Evolutionary conservation across 2,797 vertebrate genomes (phyloP).

Genomic region (Serranus cabrilla): DNA sequence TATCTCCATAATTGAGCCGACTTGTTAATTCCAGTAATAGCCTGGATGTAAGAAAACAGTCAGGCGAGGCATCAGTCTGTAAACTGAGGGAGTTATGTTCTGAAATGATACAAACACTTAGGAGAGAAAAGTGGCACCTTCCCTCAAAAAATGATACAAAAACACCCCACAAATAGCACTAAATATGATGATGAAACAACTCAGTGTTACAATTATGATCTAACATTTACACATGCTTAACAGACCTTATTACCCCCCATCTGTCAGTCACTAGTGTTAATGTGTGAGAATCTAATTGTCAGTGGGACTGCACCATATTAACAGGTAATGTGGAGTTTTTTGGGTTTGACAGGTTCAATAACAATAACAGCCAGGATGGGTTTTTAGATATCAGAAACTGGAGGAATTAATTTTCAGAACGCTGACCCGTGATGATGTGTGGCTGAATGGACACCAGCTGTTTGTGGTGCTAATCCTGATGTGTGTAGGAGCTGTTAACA

Average conservation of each 20-base stretch:
- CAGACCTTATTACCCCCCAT: background rate
- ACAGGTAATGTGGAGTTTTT: background rate
- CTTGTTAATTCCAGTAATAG: background rate
- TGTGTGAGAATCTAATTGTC: slow-evolving; percentile 9
- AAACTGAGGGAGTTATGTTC: background rate
- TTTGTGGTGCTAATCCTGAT: slow-evolving; percentile 26
- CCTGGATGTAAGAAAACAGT: background rate
- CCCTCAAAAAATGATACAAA: background rate
- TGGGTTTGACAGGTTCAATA: background rate
- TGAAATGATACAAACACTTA: background rate
- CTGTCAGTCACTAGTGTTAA: background rate
- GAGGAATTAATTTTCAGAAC: slow-evolving; percentile 24
- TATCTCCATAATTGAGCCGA: background rate
- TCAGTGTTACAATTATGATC: background rate
- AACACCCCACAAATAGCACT: background rate
- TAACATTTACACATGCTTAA: background rate
- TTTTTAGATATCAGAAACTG: slow-evolving; percentile 34
- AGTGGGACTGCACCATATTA: background rate
- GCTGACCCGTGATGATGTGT: background rate
- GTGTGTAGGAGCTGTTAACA: background rate
- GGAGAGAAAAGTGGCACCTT: background rate
- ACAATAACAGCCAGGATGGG: slow-evolving; percentile 2
- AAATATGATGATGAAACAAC: slow-evolving; percentile 4
- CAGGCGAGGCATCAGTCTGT: background rate
- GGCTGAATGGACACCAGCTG: background rate